Percentiles rank a stretch among this genome's conserved stretches.
phyloP scores from a whole-genome alignment of 2,888 invertebrate species.

The Amblyjoppa proteus region DNA sequence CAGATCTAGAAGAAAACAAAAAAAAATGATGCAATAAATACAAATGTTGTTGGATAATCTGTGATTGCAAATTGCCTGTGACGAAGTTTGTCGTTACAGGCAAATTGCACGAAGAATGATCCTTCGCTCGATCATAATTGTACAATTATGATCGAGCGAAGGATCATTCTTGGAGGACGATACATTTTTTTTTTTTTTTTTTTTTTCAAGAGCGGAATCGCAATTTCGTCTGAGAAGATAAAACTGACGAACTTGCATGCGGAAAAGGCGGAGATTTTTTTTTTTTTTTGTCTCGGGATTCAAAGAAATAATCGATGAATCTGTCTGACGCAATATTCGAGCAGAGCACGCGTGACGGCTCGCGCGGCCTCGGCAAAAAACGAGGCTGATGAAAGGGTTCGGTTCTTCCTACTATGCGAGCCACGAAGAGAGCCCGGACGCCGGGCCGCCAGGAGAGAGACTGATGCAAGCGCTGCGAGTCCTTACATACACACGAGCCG shows the following conservation, averaged over 20 bases:
- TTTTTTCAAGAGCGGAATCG: background rate
- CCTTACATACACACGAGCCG: constrained; percentile 24
- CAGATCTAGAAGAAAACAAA: background rate
- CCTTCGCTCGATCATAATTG: background rate
- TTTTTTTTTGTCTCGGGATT: background rate
- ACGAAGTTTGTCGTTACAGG: too few species aligned
- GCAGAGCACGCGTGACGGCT: constrained; percentile 12
- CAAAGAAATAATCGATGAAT: constrained; percentile 9
- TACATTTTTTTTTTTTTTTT: background rate
- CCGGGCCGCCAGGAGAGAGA: background rate
- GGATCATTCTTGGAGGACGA: background rate
- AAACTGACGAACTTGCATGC: background rate
- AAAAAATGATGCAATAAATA: background rate
- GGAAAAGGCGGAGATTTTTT: background rate
- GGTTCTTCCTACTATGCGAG: constrained; percentile 38
- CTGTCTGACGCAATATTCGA: constrained; percentile 54
- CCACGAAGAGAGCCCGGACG: constrained; percentile 12
- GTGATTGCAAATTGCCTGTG: background rate
- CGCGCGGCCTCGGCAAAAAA: background rate
- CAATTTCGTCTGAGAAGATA: background rate
- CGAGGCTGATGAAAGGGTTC: constrained; percentile 32
- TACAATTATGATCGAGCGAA: background rate
- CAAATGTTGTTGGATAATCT: background rate
- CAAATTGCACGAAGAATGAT: background rate
- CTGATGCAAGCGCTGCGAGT: constrained; percentile 52